Percentiles rank a stretch among this genome's conserved stretches.
phyloP scores from a whole-genome alignment of 2,888 invertebrate genomes.

The Drosophila flavopinicola region DNA sequence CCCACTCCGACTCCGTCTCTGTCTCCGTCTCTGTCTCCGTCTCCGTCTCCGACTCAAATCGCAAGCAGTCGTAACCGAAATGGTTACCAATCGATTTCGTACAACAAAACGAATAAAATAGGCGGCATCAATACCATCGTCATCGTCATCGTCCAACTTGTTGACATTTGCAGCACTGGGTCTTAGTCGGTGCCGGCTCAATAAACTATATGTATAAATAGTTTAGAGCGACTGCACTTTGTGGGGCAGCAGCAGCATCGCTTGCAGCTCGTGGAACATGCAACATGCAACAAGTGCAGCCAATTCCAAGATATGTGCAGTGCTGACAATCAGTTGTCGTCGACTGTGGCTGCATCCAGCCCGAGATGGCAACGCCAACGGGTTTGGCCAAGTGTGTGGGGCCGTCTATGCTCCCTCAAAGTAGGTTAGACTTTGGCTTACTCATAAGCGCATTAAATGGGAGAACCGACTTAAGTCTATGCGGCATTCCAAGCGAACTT shows the following conservation, averaged over 20 bases:
- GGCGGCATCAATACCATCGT: conserved; percentile 66
- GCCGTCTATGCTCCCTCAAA: conserved; percentile 43
- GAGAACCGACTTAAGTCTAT: conserved; percentile 35
- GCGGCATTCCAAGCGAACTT: conserved; percentile 37
- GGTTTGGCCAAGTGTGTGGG: conserved; percentile 48
- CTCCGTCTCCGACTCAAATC: conserved; percentile 55
- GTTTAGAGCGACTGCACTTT: conserved; percentile 63
- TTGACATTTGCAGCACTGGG: conserved; percentile 73
- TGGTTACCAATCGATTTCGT: conserved; percentile 75
- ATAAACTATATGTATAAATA: conserved; percentile 77
- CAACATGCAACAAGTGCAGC: conserved; percentile 72
- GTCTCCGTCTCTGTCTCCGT: conserved; percentile 45
- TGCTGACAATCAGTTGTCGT: conserved; percentile 64
- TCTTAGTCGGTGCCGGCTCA: conserved; percentile 50
- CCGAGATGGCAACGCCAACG: conserved; percentile 35
- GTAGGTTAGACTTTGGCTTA: conserved; percentile 59
- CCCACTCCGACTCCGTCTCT: conserved; percentile 54
- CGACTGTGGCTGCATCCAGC: conserved; percentile 20
- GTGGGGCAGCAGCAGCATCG: conserved; percentile 63
- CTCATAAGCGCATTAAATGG: conserved; percentile 54
- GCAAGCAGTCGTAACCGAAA: conserved; percentile 63
- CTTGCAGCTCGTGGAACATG: conserved; percentile 39
- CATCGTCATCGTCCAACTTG: conserved; percentile 64
- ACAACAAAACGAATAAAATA: conserved; percentile 59
- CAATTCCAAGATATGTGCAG: conserved; percentile 46